Evolutionary conservation across 2,888 invertebrate species (phyloP), one percentile per base, ranked within the genome.

Genomic region (Brachyptera risi): DNA sequence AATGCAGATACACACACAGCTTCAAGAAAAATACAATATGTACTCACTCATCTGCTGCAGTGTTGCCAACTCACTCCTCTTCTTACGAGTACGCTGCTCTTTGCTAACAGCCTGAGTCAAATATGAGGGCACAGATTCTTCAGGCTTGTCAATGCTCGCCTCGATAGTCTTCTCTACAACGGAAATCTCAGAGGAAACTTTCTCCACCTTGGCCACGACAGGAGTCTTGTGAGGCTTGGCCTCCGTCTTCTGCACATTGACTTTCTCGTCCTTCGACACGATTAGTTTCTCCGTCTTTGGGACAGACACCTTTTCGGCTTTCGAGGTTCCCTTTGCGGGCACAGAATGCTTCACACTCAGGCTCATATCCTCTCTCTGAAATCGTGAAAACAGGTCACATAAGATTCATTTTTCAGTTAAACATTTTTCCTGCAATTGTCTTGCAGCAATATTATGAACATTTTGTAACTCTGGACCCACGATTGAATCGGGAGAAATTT

Each of bases 21-120:
- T n/a, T n/a, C n/a, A 40, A 15, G 17, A 44, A 60, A 54, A 35
- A 37, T 21, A 27, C 21, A 35, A 13, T 54, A 13, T 44, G 7
- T 54, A 70, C 76, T 76, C 72, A 82, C 81, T 76, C 67, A 82
- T 75, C 69, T 81, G 81, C 62, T 80, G 79, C 42, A 80, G 72
- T 38, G 78, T 75, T 66, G 73, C 73, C 58, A 68, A 70, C 47
- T 84, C 85, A 68, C 78, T 80, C 71, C 82, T 83, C 74, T 82
- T 84, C 71, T 59, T 68, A 64, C 57, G 60, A 47, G 51, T 68
- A 62, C 42, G 59, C 38, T 26, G 60, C 47, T 63, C 64, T 62
- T 63, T 60, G 31, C 19, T 44, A 4, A 37, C 56, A 24, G 57
- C 35, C 17, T 60, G 40, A 11, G 65, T 38, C n/a, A n/a, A n/a